phyloP scores from a whole-genome alignment of 2,113 vertebrate genomes.

The Leuciscus idus region DNA sequence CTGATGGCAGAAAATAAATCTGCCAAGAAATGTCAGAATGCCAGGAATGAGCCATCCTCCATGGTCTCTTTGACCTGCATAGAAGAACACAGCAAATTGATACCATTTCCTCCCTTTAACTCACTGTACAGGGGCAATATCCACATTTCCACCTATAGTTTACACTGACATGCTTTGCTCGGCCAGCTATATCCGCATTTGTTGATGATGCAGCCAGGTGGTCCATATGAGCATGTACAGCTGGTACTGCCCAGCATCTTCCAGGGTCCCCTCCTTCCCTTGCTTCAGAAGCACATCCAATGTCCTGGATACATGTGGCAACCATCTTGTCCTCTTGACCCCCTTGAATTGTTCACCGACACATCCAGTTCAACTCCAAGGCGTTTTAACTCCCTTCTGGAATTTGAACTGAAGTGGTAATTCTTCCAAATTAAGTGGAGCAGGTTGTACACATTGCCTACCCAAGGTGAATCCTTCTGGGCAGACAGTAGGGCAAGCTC shows the following conservation, averaged over 20 bases:
- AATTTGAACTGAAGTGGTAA: neutral
- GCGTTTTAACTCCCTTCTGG: neutral
- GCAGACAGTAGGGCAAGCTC: neutral
- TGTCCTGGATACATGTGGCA: neutral
- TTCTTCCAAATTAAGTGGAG: slow-evolving; percentile 1
- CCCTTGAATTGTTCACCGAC: neutral
- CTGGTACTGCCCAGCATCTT: neutral
- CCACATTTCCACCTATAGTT: neutral
- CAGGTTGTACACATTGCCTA: neutral
- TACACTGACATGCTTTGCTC: slow-evolving; percentile 2
- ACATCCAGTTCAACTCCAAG: neutral
- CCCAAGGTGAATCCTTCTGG: neutral
- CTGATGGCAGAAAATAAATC: neutral
- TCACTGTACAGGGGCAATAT: neutral
- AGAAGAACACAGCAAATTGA: neutral
- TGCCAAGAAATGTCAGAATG: neutral
- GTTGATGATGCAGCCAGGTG: neutral
- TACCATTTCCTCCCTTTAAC: neutral
- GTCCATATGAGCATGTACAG: slow-evolving; percentile 6
- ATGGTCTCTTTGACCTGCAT: neutral
- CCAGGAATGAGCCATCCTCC: neutral
- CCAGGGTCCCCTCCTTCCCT: neutral
- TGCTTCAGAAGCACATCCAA: neutral
- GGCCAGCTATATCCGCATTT: neutral
- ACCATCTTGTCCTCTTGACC: neutral